These are phyloP conservation scores for Sinopyrophorus schimmeli DNA, from an alignment of 2,888 invertebrate genomes.

Conservation along the genomic window DNA sequence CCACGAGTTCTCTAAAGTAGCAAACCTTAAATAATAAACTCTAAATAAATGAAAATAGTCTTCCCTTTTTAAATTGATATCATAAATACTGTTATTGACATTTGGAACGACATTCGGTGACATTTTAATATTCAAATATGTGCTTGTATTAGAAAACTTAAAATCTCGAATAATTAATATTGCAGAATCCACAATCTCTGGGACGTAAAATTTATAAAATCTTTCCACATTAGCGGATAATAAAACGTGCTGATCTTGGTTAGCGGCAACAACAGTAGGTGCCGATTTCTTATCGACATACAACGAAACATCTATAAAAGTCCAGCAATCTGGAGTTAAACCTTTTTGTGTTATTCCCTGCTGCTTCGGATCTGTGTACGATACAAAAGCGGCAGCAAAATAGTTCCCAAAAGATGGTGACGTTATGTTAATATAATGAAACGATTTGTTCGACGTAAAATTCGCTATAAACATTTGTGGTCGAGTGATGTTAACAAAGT, in stretches of 20 bases:
- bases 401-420: constrained; percentile 76
- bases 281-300: constrained; percentile 18
- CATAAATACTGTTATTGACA: constrained; percentile 54
- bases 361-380: constrained; percentile 73
- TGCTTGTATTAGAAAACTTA: constrained; percentile 38
- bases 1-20: constrained; percentile 62
- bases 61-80: constrained; percentile 19
- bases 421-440: constrained; percentile 62
- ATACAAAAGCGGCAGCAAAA: constrained; percentile 78
- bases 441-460: constrained; percentile 65
- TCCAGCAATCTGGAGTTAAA: constrained; percentile 61
- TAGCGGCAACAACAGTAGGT: constrained; percentile 18
- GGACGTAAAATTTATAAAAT: constrained; percentile 48
- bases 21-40: constrained; percentile 10
- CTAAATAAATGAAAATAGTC: constrained; percentile 7
- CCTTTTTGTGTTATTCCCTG: constrained; percentile 78
- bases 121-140: constrained; percentile 53
- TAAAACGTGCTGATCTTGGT: constrained; percentile 20
- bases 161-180: constrained; percentile 42
- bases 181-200: constrained; percentile 42
- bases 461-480: constrained; percentile 61
- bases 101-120: constrained; percentile 60
- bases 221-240: constrained; percentile 11
- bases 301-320: constrained; percentile 38
- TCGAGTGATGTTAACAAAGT: constrained; percentile 48